Percentiles rank a stretch among this genome's conserved stretches.
phyloP scores from a whole-genome alignment of 2,797 vertebrate species.

The Furcifer pardalis region DNA sequence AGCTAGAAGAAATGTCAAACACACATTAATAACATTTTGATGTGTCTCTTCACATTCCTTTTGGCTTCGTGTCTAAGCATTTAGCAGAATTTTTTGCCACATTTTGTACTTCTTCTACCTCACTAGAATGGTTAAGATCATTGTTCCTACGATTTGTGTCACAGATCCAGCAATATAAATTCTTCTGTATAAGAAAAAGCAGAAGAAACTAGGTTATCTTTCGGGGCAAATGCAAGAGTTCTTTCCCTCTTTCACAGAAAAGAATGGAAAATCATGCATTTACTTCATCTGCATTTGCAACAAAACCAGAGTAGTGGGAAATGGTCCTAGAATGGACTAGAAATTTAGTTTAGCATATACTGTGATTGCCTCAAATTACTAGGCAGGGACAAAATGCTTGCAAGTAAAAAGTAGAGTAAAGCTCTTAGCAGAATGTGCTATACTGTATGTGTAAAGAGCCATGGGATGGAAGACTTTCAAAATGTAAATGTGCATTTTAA shows the following conservation, averaged over 20 bases:
- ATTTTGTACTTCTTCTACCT: neutral
- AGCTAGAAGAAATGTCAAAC: too few species aligned
- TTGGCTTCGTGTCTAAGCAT: neutral
- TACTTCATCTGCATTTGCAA: neutral
- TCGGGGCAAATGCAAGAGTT: neutral
- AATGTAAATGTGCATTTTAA: conserved; percentile 46
- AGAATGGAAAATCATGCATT: neutral
- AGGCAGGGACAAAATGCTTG: neutral
- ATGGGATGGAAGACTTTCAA: neutral
- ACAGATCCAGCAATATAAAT: neutral
- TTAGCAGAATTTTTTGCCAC: neutral
- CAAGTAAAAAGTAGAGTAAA: neutral
- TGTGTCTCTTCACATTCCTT: neutral
- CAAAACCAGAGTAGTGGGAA: neutral
- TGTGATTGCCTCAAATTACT: neutral
- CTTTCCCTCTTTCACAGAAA: neutral
- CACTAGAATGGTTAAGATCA: neutral
- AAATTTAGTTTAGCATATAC: neutral
- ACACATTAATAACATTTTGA: neutral
- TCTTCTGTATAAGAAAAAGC: neutral
- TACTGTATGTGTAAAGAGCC: neutral
- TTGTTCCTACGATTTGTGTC: neutral
- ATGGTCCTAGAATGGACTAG: neutral
- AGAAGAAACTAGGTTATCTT: neutral
- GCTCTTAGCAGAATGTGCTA: neutral